Percentiles rank a stretch among this genome's conserved stretches.
phyloP scores from a whole-genome alignment of 2,113 vertebrate genomes.

The Piaya cayana region DNA sequence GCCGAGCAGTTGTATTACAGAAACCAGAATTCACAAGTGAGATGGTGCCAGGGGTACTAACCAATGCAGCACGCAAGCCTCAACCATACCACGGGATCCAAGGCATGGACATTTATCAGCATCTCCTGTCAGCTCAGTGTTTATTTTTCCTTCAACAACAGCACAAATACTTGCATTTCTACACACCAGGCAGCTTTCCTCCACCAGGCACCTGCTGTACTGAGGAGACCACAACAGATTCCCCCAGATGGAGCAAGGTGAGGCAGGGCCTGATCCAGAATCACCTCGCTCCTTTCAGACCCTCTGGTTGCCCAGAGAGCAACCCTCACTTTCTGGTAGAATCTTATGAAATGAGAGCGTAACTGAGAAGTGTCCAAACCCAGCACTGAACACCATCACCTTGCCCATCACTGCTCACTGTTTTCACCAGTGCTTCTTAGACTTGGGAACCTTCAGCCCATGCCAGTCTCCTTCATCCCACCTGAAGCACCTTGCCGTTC shows the following conservation, averaged over 20 bases:
- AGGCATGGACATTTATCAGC: background rate
- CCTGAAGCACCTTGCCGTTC: background rate
- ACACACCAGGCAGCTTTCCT: background rate
- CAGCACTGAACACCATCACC: accelerated
- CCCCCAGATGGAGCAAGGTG: background rate
- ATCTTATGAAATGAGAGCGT: accelerated
- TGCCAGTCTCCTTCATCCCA: background rate
- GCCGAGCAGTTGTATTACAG: background rate
- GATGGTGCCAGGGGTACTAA: no score
- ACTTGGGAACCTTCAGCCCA: background rate
- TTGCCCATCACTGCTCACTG: background rate
- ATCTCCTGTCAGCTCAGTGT: background rate
- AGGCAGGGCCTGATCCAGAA: background rate
- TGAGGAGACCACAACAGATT: accelerated
- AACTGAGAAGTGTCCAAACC: background rate
- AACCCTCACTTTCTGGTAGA: background rate
- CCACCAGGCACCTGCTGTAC: accelerated
- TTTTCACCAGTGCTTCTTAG: accelerated
- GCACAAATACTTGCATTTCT: background rate
- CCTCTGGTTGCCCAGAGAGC: background rate
- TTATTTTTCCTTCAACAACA: background rate
- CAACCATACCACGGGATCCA: accelerated
- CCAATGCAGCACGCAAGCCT: accelerated
- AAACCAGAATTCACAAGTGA: background rate
- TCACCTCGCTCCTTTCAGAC: background rate